These are phyloP conservation scores for Falco concolor DNA, from an alignment of 2,797 vertebrate genomes.

Conservation along the genomic window DNA sequence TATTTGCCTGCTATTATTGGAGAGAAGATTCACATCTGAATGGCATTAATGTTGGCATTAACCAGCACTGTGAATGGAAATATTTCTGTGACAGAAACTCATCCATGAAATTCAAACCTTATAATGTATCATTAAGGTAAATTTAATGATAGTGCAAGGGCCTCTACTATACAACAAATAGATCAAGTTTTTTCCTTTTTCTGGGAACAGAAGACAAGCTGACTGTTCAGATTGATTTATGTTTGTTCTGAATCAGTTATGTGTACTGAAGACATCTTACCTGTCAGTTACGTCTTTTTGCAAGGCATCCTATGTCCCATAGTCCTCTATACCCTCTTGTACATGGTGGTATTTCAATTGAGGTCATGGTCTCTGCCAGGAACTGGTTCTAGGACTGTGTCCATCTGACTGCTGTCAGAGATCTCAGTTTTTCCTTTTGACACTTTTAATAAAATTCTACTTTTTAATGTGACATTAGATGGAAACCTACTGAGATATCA, in stretches of 20 bases:
- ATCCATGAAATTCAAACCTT: background rate
- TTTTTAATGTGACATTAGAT: background rate
- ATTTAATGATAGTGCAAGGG: background rate
- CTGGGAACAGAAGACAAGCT: background rate
- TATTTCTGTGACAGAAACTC: background rate
- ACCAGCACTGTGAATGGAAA: background rate
- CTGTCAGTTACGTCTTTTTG: background rate
- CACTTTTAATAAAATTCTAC: background rate
- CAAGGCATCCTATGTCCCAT: background rate
- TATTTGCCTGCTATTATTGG: background rate
- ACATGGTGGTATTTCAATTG: background rate
- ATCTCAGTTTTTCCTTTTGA: background rate
- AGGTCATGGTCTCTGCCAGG: background rate
- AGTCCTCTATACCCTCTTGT: background rate
- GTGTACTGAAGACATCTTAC: background rate
- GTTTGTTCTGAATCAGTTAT: background rate
- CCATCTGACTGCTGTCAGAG: background rate
- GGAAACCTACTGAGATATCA: background rate
- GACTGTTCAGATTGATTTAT: background rate
- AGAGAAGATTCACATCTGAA: background rate
- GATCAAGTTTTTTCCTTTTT: background rate
- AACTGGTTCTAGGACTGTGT: background rate
- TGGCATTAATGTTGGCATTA: background rate
- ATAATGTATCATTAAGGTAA: fast-evolving
- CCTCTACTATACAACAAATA: background rate